phyloP scores from a whole-genome alignment of 2,797 vertebrate genomes.

The Molossus molossus region DNA sequence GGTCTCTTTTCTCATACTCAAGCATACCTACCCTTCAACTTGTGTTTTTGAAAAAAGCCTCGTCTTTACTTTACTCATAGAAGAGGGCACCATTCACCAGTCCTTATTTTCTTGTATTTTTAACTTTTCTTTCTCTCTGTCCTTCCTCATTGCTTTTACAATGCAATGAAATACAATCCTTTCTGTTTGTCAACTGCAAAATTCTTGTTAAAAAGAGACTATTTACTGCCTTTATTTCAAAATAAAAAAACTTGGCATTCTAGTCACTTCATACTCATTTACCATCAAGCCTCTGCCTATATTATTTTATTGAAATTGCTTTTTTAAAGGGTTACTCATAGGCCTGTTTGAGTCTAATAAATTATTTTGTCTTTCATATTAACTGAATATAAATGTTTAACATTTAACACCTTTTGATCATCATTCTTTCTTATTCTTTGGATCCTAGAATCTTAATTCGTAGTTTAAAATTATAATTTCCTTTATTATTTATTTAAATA shows the following conservation, averaged over 20 bases:
- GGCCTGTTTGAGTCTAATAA: neutral
- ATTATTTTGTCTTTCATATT: neutral
- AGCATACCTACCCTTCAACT: neutral
- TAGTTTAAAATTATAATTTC: neutral
- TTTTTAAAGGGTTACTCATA: neutral
- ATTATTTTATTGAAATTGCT: neutral
- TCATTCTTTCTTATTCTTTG: neutral
- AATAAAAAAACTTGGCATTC: neutral
- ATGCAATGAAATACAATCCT: neutral
- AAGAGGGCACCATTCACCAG: neutral
- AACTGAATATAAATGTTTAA: neutral
- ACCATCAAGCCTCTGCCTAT: neutral
- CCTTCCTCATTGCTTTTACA: neutral
- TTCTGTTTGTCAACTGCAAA: neutral
- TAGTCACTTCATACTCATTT: neutral
- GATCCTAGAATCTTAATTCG: neutral
- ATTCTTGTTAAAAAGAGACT: neutral
- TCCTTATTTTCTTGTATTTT: neutral
- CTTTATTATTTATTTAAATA: neutral
- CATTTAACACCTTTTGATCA: neutral
- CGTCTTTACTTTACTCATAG: neutral
- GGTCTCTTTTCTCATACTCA: conserved; percentile 14
- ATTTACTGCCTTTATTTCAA: neutral
- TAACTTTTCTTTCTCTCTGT: neutral
- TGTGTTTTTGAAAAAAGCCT: neutral